Conservation (phyloP, 2,797 vertebrate species). For the Molossus molossus region DNA sequence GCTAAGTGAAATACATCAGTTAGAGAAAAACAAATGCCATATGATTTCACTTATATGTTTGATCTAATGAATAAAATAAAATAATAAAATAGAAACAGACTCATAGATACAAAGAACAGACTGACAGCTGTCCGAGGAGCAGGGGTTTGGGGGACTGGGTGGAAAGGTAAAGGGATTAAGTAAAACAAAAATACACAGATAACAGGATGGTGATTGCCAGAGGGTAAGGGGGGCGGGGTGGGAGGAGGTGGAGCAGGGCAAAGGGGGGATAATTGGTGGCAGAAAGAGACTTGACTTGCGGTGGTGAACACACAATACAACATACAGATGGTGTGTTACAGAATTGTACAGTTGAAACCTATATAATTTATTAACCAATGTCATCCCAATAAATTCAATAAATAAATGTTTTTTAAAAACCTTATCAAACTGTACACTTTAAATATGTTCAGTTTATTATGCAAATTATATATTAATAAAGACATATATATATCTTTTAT, state of each 20-base stretch:
- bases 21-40: background rate
- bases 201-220: background rate
- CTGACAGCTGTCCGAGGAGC: too few species aligned
- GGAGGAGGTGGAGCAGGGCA: background rate
- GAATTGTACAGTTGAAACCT: too few species aligned
- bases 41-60: background rate
- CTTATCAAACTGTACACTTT: background rate
- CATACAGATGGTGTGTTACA: too few species aligned
- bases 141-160: too few species aligned
- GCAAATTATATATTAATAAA: background rate
- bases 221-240: background rate
- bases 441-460: background rate
- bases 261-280: background rate
- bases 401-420: background rate
- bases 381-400: background rate
- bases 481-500: background rate
- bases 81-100: background rate
- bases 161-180: too few species aligned
- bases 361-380: too few species aligned
- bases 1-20: background rate
- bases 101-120: too few species aligned
- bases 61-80: background rate
- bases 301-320: too few species aligned
- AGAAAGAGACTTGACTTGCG: background rate
- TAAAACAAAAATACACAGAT: too few species aligned